phyloP scores from a whole-genome alignment of 2,797 vertebrate genomes.

The Salarias fasciatus region DNA sequence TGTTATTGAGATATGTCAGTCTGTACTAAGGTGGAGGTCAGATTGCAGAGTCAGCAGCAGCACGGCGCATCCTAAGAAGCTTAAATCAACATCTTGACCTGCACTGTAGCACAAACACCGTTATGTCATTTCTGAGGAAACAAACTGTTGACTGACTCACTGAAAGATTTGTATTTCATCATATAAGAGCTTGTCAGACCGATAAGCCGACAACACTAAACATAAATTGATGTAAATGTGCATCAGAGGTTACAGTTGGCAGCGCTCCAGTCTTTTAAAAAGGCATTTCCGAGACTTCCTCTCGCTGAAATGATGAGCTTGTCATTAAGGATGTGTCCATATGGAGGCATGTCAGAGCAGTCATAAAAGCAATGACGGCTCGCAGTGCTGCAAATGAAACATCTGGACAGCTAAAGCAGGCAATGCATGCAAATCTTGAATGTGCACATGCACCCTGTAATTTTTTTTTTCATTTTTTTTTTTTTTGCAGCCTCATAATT shows the following conservation, averaged over 20 bases:
- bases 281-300: conserved; percentile 28
- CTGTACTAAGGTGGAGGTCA: conserved; percentile 5
- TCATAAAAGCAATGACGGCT: conserved; percentile 41
- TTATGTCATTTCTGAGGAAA: no score
- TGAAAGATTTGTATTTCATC: no score
- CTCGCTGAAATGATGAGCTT: conserved; percentile 43
- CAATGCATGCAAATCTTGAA: conserved; percentile 33
- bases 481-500: conserved; percentile 31
- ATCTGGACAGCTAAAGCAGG: conserved; percentile 38
- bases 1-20: neutral
- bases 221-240: no score
- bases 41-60: conserved; percentile 11
- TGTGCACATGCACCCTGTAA: conserved; percentile 23
- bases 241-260: conserved; percentile 17
- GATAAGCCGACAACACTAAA: no score
- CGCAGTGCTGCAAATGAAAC: conserved; percentile 49
- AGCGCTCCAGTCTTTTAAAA: conserved; percentile 32
- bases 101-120: neutral
- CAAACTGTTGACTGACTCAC: no score
- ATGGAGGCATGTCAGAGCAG: conserved; percentile 34
- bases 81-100: neutral
- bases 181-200: conserved; percentile 5
- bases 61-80: conserved; percentile 1
- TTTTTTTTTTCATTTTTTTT: no score
- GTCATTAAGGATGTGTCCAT: conserved; percentile 35